Evolutionary conservation across 2,113 vertebrate genomes (phyloP).

Genomic region (Crotalus tigris): DNA sequence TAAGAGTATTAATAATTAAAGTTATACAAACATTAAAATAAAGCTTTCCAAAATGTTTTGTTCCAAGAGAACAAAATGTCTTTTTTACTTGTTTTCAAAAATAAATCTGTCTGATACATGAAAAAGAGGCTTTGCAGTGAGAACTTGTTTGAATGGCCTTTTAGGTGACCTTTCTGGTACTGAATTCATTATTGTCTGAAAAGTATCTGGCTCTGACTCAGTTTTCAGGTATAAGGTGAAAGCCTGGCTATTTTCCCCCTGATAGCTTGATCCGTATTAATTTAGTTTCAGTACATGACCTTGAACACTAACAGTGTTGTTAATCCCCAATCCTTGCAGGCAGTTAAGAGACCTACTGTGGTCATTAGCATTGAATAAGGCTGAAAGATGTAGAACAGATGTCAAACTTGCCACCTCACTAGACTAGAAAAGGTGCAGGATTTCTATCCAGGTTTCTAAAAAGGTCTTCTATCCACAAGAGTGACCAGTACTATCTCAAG

Average conservation of each 20-base stretch:
- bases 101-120: neutral
- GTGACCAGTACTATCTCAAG: neutral
- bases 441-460: neutral
- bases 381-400: neutral
- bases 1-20: neutral
- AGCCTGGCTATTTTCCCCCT: neutral
- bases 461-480: neutral
- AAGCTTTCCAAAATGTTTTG: neutral
- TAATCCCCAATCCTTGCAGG: neutral
- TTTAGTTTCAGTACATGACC: neutral
- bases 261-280: neutral
- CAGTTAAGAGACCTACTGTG: neutral
- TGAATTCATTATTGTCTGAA: neutral
- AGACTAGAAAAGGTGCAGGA: neutral
- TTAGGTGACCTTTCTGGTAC: neutral
- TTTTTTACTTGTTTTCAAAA: neutral
- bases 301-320: neutral
- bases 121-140: neutral
- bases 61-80: neutral
- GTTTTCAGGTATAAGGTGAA: neutral
- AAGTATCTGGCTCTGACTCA: neutral
- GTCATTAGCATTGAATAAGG: neutral
- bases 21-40: neutral
- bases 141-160: neutral
- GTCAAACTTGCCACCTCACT: no score